These are phyloP conservation scores for Brachyrhaphis roseni DNA, from an alignment of 2,797 vertebrate genomes.

Conservation along the genomic window DNA sequence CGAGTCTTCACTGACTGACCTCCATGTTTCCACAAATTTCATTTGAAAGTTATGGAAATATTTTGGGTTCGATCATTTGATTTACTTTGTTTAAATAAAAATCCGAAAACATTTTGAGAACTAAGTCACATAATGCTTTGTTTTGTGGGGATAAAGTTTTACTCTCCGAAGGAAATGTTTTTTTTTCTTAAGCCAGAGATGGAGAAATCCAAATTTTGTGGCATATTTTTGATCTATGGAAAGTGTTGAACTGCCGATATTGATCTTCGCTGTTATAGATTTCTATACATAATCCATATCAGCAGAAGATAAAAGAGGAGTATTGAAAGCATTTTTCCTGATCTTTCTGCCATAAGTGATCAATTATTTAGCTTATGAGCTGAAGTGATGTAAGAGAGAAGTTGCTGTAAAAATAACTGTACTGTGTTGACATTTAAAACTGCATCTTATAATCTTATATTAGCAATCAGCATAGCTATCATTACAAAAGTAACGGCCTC, in stretches of 20 bases:
- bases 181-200: neutral
- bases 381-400: neutral
- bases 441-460: neutral
- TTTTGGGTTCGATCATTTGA: neutral
- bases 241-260: neutral
- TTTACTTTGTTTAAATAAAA: neutral
- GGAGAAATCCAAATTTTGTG: neutral
- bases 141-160: neutral
- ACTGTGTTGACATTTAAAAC: neutral
- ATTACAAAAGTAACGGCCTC: neutral
- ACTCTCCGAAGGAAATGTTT: neutral
- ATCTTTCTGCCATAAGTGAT: neutral
- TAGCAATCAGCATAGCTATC: neutral
- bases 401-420: neutral
- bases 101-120: neutral
- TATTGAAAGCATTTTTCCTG: neutral
- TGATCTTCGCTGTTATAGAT: neutral
- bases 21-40: conserved; percentile 34
- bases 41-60: conserved; percentile 8
- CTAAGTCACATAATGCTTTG: neutral
- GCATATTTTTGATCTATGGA: neutral
- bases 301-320: neutral
- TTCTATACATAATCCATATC: neutral
- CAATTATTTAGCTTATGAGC: neutral
- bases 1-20: conserved; percentile 27